These are phyloP conservation scores for Megaleporinus macrocephalus DNA, from an alignment of 2,113 vertebrate species.

Conservation along the genomic window DNA sequence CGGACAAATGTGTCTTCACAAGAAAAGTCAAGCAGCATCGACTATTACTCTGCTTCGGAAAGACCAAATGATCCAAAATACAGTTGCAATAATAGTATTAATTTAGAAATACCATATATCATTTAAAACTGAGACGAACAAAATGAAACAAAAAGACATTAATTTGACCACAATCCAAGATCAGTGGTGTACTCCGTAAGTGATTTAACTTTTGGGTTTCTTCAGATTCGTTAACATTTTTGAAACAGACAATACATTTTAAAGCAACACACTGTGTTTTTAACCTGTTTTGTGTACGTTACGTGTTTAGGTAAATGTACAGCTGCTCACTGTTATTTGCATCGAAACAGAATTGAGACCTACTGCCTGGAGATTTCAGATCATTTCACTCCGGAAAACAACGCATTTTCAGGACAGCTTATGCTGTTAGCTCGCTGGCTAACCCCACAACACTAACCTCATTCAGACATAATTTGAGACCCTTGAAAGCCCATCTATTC, in stretches of 20 bases:
- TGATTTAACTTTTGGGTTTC: not conserved
- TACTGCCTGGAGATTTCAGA: constrained; percentile 57
- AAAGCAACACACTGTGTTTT: not conserved
- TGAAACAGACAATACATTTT: not conserved
- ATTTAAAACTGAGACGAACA: not conserved
- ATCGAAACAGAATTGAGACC: constrained; percentile 50
- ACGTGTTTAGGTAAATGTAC: too few species aligned
- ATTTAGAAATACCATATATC: not conserved
- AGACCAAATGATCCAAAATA: not conserved
- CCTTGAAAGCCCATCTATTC: not conserved
- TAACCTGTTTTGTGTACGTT: too few species aligned
- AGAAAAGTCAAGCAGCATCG: too few species aligned
- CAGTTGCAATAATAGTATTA: not conserved
- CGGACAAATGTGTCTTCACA: not conserved
- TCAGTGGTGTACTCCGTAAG: not conserved
- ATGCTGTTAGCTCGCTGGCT: not conserved
- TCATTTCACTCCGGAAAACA: constrained; percentile 56
- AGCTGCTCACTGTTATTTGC: not conserved
- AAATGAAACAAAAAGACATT: not conserved
- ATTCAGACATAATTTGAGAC: not conserved
- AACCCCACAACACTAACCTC: not conserved
- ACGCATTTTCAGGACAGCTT: constrained; percentile 1
- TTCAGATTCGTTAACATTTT: not conserved
- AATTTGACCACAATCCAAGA: too few species aligned
- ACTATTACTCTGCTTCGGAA: not conserved